Evolutionary conservation across 1,140 invertebrate species (phyloP).

Genomic region (Aphaenogaster ashmeadi): DNA sequence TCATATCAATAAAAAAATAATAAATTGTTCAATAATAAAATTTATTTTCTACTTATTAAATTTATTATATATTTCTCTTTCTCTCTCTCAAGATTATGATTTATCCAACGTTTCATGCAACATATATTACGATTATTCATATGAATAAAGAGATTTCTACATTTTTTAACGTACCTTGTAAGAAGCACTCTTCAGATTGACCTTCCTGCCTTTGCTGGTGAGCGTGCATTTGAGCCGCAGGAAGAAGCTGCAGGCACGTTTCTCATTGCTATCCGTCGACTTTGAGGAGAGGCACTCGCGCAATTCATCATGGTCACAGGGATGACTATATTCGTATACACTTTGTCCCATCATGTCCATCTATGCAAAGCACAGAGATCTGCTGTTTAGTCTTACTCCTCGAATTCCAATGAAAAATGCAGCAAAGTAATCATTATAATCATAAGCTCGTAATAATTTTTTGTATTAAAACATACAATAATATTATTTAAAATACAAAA

Average conservation of each 20-base stretch:
- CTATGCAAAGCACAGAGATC: slow-evolving; percentile 87
- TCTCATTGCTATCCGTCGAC: slow-evolving; percentile 82
- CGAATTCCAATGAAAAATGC: not conserved
- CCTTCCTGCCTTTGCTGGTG: slow-evolving; percentile 95
- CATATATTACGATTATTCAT: not conserved
- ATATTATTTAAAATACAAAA: not conserved
- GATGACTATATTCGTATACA: slow-evolving; percentile 97
- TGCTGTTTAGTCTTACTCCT: not conserved
- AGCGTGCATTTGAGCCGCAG: slow-evolving; percentile 96
- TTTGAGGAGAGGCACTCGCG: slow-evolving; percentile 92
- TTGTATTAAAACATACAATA: not conserved
- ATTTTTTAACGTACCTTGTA: slow-evolving; percentile 92
- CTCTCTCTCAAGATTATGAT: not conserved
- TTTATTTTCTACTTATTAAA: not conserved
- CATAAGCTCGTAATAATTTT: not conserved
- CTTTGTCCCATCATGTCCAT: slow-evolving; percentile 98
- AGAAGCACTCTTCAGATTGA: slow-evolving; percentile 96
- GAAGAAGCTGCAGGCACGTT: slow-evolving; percentile 90
- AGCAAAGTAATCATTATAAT: not conserved
- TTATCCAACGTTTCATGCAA: not conserved
- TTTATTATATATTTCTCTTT: not conserved
- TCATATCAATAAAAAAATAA: not conserved
- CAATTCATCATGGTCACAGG: slow-evolving; percentile 97
- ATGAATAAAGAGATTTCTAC: not conserved
- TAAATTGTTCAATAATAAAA: slow-evolving; percentile 9